Conservation (phyloP, 2,888 invertebrate species). For the Agrilus mali region DNA sequence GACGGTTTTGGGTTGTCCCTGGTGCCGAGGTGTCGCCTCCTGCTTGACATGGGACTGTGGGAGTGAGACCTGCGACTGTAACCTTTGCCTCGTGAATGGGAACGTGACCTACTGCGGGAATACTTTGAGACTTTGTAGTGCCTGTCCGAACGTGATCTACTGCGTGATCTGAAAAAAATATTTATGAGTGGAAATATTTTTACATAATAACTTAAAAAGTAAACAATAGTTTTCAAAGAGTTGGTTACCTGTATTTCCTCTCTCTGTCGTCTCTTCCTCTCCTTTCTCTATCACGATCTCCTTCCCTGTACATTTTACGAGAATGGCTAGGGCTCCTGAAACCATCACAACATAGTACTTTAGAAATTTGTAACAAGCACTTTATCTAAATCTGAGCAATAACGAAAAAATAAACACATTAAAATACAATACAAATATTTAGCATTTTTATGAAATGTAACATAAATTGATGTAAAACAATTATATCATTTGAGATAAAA, state of each 20-base stretch:
- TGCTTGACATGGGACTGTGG: constrained; percentile 71
- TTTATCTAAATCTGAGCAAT: too few species aligned
- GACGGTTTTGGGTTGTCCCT: constrained; percentile 80
- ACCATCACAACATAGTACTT: not conserved
- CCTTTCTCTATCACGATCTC: constrained; percentile 31
- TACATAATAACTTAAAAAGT: constrained; percentile 7
- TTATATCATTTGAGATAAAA: too few species aligned
- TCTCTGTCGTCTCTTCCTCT: constrained; percentile 33
- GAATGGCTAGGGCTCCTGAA: constrained; percentile 31
- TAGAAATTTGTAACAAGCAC: too few species aligned
- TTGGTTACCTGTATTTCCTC: constrained; percentile 30
- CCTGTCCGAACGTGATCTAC: constrained; percentile 47
- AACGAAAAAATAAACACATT: too few species aligned
- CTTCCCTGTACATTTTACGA: constrained; percentile 31
- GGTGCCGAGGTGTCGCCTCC: constrained; percentile 65
- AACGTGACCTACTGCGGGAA: constrained; percentile 48
- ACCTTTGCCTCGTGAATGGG: constrained; percentile 33
- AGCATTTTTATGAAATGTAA: too few species aligned
- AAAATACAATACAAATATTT: too few species aligned
- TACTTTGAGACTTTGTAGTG: constrained; percentile 42
- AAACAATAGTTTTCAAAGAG: too few species aligned
- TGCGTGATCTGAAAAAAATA: constrained; percentile 36
- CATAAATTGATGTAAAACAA: too few species aligned
- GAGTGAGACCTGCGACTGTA: constrained; percentile 50
- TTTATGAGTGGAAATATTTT: constrained; percentile 17